Evolutionary conservation across 2,888 invertebrate genomes (phyloP).

Genomic region (Himalopsyche tibetana): DNA sequence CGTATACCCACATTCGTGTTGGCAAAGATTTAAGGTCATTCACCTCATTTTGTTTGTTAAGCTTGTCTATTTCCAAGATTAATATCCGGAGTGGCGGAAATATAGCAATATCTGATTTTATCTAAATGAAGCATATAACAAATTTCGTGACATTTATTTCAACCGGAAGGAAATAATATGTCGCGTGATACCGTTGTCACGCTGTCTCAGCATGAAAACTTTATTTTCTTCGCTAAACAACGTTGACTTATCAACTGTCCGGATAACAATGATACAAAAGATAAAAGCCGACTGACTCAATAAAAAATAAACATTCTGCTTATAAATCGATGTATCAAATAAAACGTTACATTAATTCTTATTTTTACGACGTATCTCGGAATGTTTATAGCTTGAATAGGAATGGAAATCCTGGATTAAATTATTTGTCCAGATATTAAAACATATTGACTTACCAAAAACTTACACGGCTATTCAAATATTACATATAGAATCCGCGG

Average conservation of each 20-base stretch:
- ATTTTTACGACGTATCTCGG: no score
- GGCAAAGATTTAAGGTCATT: neutral
- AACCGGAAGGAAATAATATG: slow-evolving; percentile 16
- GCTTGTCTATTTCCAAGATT: neutral
- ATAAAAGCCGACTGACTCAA: neutral
- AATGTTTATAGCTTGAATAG: no score
- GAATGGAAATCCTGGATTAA: no score
- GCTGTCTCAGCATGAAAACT: slow-evolving; percentile 18
- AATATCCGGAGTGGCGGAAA: neutral
- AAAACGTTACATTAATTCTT: no score
- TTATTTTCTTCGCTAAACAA: slow-evolving; percentile 4
- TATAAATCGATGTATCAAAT: no score
- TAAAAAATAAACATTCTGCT: neutral
- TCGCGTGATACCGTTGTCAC: slow-evolving; percentile 10
- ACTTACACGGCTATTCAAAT: no score
- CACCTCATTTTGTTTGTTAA: neutral
- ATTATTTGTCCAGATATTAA: no score
- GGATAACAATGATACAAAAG: neutral
- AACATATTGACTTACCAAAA: no score
- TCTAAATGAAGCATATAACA: slow-evolving; percentile 15
- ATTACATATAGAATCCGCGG: no score
- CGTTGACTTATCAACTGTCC: neutral
- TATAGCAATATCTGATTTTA: slow-evolving; percentile 12
- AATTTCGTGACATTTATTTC: slow-evolving; percentile 11
- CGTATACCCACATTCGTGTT: no score